Base-by-base conservation (phyloP, 2,888 invertebrate species). In the Drosophila parthenogenetica region DNA sequence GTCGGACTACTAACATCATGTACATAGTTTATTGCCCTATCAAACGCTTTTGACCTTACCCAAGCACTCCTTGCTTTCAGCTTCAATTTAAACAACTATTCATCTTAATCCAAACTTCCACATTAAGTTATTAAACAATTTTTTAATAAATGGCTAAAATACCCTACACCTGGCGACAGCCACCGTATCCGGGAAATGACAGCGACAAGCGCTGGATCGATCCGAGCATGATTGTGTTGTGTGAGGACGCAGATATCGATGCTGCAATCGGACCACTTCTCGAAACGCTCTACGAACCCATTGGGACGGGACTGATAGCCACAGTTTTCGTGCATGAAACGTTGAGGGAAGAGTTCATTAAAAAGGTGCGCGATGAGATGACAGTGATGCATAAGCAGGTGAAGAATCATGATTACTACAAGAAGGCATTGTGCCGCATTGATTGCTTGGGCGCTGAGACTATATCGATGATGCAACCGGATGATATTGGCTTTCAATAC, bases 241-340 rank as follows among this genome's bases (percentile, higher is more conserved):
- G 79, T n/a, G 32, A 70, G 17, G 5, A 66, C 5, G 77, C 51
- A 5, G 13, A 85, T 5, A 5, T 79, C 11, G 66, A 73, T 19
- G 14, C 32, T 11, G 74, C 88, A 1, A 64, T 85, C 0, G 19
- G 17, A 13, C 77, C 82, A 0, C 48, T 83, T 1, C 29, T 85
- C n/a, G 14, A 10, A 0, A 74, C 74, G 0, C 45, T 83, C 0
- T n/a, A 69, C 5, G 70, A 82, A 4, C 88, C 83, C 2, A 67
- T 83, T 3, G 73, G 61, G 0, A 37, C 14, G 0, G 42, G 53
- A 0, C 39, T 55, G 0, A 50, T 83, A 19, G 88, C 65, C 5
- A 14, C 63, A 1, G 54, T 83, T 0, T 83, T 79, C 13, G 86
- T 87, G 5, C 86, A 83, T 22, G 83, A 87, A 11, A 68, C 77